phyloP scores from a whole-genome alignment of 1,140 invertebrate species.

The Amyelois transitella region DNA sequence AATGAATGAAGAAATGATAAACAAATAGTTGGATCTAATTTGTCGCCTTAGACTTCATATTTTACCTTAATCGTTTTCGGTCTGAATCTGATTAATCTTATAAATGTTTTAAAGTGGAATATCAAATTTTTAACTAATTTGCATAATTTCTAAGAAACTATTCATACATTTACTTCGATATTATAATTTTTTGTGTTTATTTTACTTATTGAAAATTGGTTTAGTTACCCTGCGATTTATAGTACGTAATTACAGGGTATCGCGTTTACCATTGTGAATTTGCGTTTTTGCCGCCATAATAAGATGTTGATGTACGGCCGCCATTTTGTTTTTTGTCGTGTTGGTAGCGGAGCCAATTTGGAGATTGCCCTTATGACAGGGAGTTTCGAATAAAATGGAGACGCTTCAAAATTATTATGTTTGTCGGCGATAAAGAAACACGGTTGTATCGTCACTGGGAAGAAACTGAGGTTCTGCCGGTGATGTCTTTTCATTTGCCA shows the following conservation, averaged over 20 bases:
- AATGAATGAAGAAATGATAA: neutral
- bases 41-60: neutral
- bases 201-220: conserved; percentile 39
- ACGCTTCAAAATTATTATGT: neutral
- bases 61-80: too few relatives aligned
- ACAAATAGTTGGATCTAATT: neutral
- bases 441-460: too few relatives aligned
- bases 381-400: neutral
- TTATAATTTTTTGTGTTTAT: conserved; percentile 25
- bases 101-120: neutral
- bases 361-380: neutral
- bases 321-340: conserved; percentile 4
- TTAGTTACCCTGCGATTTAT: conserved; percentile 42
- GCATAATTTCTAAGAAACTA: too few relatives aligned
- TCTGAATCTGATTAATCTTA: neutral
- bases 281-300: conserved; percentile 24
- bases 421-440: neutral
- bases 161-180: too few relatives aligned
- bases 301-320: conserved; percentile 31
- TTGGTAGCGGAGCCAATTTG: neutral
- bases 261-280: conserved; percentile 13
- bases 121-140: too few relatives aligned
- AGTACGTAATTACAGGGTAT: conserved; percentile 47
- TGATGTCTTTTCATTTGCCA: too few relatives aligned
- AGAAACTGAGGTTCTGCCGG: too few relatives aligned